A percentile compares a stretch with the other conserved stretches of the same genome.
These are phyloP conservation scores for Zygaena filipendulae DNA, from an alignment of 2,888 invertebrate species.

Conservation along the genomic window DNA sequence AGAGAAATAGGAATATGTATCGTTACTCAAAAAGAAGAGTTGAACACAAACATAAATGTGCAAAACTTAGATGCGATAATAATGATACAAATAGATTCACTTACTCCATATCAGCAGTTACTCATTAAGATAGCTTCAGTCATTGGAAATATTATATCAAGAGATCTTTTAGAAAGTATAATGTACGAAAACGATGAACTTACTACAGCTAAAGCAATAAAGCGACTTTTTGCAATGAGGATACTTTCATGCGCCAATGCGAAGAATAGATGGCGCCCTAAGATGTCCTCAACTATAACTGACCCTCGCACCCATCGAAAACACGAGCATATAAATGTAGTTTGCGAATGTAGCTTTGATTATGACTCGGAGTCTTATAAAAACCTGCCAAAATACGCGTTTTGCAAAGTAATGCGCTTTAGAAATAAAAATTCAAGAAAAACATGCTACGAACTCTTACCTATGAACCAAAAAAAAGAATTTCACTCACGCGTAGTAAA, in stretches of 20 bases:
- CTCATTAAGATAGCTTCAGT: constrained; percentile 70
- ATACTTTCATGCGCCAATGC: constrained; percentile 64
- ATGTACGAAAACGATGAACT: constrained; percentile 60
- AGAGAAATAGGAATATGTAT: constrained; percentile 38
- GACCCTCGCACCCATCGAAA: too few relatives aligned
- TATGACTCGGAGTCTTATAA: constrained; percentile 33
- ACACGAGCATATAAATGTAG: constrained; percentile 22
- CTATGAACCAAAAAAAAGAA: constrained; percentile 64
- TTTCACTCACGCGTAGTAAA: constrained; percentile 62
- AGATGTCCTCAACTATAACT: constrained; percentile 18
- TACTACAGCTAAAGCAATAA: constrained; percentile 62
- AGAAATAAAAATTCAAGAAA: constrained; percentile 56
- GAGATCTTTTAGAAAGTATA: constrained; percentile 60
- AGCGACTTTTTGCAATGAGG: constrained; percentile 62
- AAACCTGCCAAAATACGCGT: constrained; percentile 61
- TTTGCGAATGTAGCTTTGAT: constrained; percentile 47
- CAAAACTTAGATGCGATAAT: constrained; percentile 57
- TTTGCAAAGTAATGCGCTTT: constrained; percentile 69
- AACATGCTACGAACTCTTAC: constrained; percentile 63
- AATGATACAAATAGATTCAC: constrained; percentile 66
- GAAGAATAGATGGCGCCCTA: constrained; percentile 23
- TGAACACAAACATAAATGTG: constrained; percentile 41
- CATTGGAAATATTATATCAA: constrained; percentile 63
- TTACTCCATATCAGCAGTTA: constrained; percentile 69
- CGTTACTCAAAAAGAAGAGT: constrained; percentile 38